phyloP scores from a whole-genome alignment of 2,888 invertebrate genomes.

The Cataglyphis altisquamis region DNA sequence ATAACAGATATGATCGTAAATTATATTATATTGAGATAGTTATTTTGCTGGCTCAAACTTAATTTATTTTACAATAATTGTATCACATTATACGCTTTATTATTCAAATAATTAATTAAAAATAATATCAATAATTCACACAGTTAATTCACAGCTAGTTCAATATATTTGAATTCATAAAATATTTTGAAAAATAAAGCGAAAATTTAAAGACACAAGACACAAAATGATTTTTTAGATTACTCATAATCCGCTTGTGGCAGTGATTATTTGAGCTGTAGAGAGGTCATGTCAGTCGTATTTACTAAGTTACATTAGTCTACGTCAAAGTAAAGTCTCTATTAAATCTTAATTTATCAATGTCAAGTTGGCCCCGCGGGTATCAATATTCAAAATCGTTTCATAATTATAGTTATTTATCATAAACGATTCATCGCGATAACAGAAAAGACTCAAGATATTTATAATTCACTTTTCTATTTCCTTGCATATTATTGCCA shows the following conservation, averaged over 20 bases:
- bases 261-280: conserved; percentile 11
- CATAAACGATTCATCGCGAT: background rate
- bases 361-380: background rate
- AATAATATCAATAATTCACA: background rate
- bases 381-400: conserved; percentile 10
- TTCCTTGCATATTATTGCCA: background rate
- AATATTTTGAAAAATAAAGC: background rate
- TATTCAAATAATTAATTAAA: conserved; percentile 1
- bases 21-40: background rate
- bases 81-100: background rate
- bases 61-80: background rate
- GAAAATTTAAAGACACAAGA: background rate
- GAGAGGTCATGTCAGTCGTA: conserved; percentile 23
- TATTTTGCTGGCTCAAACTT: background rate
- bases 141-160: background rate
- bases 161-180: background rate
- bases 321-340: conserved; percentile 23
- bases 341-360: conserved; percentile 48
- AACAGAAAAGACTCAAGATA: conserved; percentile 22
- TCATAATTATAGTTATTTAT: conserved; percentile 35
- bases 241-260: background rate
- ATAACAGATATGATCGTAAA: background rate
- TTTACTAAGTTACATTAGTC: conserved; percentile 25
- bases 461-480: conserved; percentile 7
- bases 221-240: conserved; percentile 3